A percentile compares a stretch with the other conserved stretches of the same genome.
Conservation (phyloP, 1,140 invertebrate species). For the Drosophila persimilis region DNA sequence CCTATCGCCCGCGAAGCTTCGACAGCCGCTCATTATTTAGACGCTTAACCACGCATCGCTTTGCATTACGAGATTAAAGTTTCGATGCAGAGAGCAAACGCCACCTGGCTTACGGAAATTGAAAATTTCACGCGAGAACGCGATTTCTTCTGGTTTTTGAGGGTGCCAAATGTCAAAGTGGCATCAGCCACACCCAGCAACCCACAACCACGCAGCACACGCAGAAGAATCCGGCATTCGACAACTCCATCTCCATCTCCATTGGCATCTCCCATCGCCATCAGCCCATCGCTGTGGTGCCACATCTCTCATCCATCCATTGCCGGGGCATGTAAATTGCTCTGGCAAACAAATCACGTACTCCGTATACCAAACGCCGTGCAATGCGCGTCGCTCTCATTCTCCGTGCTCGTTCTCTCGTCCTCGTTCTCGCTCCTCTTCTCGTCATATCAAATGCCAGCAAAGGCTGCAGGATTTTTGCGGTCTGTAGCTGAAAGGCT, state of each 20-base stretch:
- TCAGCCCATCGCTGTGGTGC: constrained; percentile 10
- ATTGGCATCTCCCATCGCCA: constrained; percentile 47
- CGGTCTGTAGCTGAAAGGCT: constrained; percentile 63
- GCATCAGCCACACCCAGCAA: constrained; percentile 25
- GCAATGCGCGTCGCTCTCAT: constrained; percentile 37
- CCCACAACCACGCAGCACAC: constrained; percentile 17
- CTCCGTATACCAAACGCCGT: constrained; percentile 41
- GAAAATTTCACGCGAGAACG: constrained; percentile 31
- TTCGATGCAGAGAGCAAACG: constrained; percentile 22
- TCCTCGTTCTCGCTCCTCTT: constrained; percentile 11
- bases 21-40: constrained; percentile 66
- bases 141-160: constrained; percentile 15
- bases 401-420: not conserved
- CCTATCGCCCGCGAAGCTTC: not conserved
- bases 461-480: constrained; percentile 69
- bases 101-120: constrained; percentile 57
- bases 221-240: constrained; percentile 44
- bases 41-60: constrained; percentile 68
- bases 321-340: constrained; percentile 67
- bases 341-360: constrained; percentile 74
- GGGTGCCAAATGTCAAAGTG: constrained; percentile 73
- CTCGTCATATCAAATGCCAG: constrained; percentile 67
- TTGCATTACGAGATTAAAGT: constrained; percentile 72
- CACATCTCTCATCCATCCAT: constrained; percentile 46
- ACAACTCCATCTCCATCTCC: constrained; percentile 35